Evolutionary conservation across 2,113 vertebrate genomes (phyloP).

Genomic region (Blennius ocellaris): DNA sequence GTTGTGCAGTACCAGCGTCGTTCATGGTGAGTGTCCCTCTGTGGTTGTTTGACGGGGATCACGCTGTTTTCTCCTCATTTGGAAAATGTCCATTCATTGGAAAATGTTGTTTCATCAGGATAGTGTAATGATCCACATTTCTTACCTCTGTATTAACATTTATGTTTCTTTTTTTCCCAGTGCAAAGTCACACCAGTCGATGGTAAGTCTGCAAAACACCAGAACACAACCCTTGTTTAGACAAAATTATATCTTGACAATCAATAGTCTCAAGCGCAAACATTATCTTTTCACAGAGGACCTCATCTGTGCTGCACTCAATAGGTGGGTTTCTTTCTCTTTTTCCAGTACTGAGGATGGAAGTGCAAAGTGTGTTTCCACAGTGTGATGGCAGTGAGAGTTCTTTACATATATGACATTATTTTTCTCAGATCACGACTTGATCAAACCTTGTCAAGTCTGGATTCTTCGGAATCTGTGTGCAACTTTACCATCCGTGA

Average conservation of each 20-base stretch:
- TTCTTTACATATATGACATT: neutral
- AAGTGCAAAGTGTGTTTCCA: too few species aligned
- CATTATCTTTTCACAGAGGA: conserved; percentile 37
- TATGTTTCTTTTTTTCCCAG: conserved; percentile 34
- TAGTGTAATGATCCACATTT: too few species aligned
- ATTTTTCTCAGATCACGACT: conserved; percentile 9
- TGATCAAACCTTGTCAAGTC: neutral
- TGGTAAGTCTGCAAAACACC: conserved; percentile 46
- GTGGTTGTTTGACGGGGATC: too few species aligned
- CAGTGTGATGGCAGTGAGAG: too few species aligned
- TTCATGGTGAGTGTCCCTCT: too few species aligned
- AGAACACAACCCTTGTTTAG: too few species aligned
- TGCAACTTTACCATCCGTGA: conserved; percentile 53
- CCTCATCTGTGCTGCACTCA: conserved; percentile 40
- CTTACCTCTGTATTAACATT: conserved; percentile 2
- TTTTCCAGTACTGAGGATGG: neutral
- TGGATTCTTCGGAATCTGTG: neutral
- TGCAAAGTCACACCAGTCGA: conserved; percentile 51
- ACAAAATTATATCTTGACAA: too few species aligned
- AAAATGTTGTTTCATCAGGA: too few species aligned
- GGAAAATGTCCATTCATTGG: neutral
- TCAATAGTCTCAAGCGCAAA: neutral
- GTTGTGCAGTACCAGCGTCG: too few species aligned
- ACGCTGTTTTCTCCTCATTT: too few species aligned
- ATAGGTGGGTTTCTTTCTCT: conserved; percentile 29